Evolutionary conservation across 2,113 vertebrate species (phyloP).

Genomic region (Pampusana beccarii): DNA sequence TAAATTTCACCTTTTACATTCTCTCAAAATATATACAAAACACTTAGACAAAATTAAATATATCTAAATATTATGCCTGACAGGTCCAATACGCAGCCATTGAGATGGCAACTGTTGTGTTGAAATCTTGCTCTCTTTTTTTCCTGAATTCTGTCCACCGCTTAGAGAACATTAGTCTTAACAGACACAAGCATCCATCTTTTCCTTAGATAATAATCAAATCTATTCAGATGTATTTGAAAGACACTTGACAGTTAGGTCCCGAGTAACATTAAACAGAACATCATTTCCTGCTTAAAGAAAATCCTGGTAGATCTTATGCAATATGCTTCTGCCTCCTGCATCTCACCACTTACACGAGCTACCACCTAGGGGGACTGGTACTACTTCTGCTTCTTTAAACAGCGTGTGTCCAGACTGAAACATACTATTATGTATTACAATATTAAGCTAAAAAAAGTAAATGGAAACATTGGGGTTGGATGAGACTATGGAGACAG

Average conservation of each 20-base stretch:
- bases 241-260: neutral
- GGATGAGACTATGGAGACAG: neutral
- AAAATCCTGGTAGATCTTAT: neutral
- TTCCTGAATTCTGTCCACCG: neutral
- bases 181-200: neutral
- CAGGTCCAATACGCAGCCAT: neutral
- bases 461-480: neutral
- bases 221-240: neutral
- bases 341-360: neutral
- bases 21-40: neutral
- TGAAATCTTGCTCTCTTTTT: neutral
- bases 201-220: neutral
- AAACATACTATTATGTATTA: neutral
- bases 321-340: neutral
- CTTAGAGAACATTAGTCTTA: neutral
- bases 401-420: neutral
- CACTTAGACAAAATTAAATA: neutral
- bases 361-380: neutral
- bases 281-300: neutral
- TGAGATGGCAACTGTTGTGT: neutral
- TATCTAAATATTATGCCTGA: neutral
- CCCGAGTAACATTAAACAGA: neutral
- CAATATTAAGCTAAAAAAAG: neutral
- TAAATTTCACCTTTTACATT: neutral
- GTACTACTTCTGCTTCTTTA: neutral